Percentiles rank a stretch among this genome's conserved stretches.
Evolutionary conservation across 1,140 invertebrate species (phyloP).

Genomic region (Odontomachus brunneus): DNA sequence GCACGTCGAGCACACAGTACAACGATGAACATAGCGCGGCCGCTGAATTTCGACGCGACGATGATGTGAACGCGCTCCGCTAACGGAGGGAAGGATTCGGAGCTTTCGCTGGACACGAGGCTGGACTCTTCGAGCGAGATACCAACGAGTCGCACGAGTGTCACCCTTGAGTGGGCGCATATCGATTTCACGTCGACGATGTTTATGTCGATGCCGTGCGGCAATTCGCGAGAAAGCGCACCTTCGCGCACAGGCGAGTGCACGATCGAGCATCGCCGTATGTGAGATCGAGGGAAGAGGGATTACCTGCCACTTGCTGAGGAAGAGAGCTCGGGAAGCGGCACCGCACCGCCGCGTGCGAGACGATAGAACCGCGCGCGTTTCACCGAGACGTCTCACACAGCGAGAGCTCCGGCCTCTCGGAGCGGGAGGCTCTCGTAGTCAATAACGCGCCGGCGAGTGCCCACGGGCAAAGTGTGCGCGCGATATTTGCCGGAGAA

Average conservation of each 20-base stretch:
- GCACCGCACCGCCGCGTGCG: too few relatives aligned
- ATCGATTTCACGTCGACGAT: slow-evolving; percentile 6
- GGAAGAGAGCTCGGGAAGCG: not conserved
- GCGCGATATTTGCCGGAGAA: slow-evolving; percentile 48
- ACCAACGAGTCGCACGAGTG: not conserved
- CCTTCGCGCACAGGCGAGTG: not conserved
- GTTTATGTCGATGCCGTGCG: not conserved
- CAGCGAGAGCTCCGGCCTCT: not conserved
- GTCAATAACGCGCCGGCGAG: slow-evolving; percentile 43
- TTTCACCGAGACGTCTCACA: not conserved
- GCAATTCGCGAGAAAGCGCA: not conserved
- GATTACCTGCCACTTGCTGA: too few relatives aligned
- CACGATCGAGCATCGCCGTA: not conserved
- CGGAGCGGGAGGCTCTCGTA: slow-evolving; percentile 8
- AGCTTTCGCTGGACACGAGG: not conserved
- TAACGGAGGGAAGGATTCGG: too few relatives aligned
- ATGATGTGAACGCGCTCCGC: too few relatives aligned
- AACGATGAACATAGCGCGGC: too few relatives aligned
- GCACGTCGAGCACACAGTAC: too few relatives aligned
- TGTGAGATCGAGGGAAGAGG: not conserved
- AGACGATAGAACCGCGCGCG: too few relatives aligned
- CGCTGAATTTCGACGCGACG: not conserved
- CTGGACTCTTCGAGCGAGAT: not conserved
- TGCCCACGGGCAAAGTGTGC: slow-evolving; percentile 36
- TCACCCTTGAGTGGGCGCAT: not conserved